Percentiles rank a stretch among this genome's conserved stretches.
These are phyloP conservation scores for Zosterops borbonicus DNA, from an alignment of 2,113 vertebrate species.

Conservation along the genomic window DNA sequence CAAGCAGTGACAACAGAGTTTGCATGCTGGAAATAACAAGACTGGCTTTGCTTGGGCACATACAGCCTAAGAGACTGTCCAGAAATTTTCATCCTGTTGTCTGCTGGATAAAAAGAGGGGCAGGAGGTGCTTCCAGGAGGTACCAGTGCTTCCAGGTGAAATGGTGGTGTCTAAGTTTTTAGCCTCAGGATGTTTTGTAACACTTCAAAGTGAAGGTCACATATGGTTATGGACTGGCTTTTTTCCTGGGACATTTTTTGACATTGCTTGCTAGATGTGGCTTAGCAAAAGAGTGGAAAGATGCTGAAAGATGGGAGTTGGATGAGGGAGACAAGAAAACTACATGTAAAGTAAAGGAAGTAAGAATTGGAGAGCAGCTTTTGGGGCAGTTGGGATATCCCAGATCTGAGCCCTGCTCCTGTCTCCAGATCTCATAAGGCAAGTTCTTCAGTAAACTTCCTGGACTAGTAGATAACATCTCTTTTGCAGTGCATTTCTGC, in stretches of 20 bases:
- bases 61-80: neutral
- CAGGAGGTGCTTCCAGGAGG: neutral
- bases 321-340: neutral
- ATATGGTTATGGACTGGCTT: neutral
- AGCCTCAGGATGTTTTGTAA: neutral
- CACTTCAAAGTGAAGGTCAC: neutral
- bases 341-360: neutral
- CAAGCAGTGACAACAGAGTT: neutral
- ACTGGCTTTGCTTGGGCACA: neutral
- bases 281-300: neutral
- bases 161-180: neutral
- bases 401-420: neutral
- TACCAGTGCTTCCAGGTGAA: neutral
- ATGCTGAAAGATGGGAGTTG: neutral
- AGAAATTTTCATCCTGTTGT: neutral
- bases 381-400: neutral
- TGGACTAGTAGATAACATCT: neutral
- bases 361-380: neutral
- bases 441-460: neutral
- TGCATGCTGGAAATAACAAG: neutral
- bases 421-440: neutral
- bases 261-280: neutral
- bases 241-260: neutral
- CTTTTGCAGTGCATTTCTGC: neutral
- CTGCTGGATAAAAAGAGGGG: neutral